Conservation (phyloP, 2,113 vertebrate species). For the Semicossyphus pulcher region DNA sequence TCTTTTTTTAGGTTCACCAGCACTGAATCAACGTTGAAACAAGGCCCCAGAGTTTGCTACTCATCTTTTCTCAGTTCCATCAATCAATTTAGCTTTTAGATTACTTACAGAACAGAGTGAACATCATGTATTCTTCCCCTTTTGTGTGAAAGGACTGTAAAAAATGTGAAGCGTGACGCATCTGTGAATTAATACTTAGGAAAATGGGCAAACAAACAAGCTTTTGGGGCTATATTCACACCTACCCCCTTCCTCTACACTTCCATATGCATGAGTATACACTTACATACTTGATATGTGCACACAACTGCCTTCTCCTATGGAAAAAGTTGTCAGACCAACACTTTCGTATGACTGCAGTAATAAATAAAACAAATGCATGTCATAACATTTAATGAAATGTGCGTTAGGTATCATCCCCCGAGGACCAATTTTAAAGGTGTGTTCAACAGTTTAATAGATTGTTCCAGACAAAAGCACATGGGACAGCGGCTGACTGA, state of each 20-base stretch:
- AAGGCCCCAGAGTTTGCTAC: slow-evolving; percentile 19
- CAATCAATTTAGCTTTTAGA: slow-evolving; percentile 11
- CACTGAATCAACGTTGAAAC: slow-evolving; percentile 42
- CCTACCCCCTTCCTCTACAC: slow-evolving; percentile 5
- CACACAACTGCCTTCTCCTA: slow-evolving; percentile 15
- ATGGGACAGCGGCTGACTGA: slow-evolving; percentile 43
- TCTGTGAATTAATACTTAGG: slow-evolving; percentile 33
- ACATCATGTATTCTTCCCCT: slow-evolving; percentile 2
- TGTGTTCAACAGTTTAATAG: slow-evolving; percentile 56
- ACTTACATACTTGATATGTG: background rate
- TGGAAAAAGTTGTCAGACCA: slow-evolving; percentile 39
- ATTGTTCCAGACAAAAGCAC: slow-evolving; percentile 56
- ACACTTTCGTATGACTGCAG: slow-evolving; percentile 25
- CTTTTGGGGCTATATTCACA: slow-evolving; percentile 11
- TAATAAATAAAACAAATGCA: slow-evolving; percentile 66
- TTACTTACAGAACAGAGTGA: background rate
- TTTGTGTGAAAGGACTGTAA: slow-evolving; percentile 20
- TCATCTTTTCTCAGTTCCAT: slow-evolving; percentile 24
- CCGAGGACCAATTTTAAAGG: slow-evolving; percentile 63
- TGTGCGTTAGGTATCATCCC: slow-evolving; percentile 59
- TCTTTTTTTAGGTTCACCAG: slow-evolving; percentile 9
- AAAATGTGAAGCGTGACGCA: slow-evolving; percentile 1
- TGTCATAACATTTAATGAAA: slow-evolving; percentile 67
- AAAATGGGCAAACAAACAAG: slow-evolving; percentile 24
- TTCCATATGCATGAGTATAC: background rate